Percentiles rank a stretch among this genome's conserved stretches.
Conservation (phyloP, 2,113 vertebrate species). For the Calcarius ornatus region DNA sequence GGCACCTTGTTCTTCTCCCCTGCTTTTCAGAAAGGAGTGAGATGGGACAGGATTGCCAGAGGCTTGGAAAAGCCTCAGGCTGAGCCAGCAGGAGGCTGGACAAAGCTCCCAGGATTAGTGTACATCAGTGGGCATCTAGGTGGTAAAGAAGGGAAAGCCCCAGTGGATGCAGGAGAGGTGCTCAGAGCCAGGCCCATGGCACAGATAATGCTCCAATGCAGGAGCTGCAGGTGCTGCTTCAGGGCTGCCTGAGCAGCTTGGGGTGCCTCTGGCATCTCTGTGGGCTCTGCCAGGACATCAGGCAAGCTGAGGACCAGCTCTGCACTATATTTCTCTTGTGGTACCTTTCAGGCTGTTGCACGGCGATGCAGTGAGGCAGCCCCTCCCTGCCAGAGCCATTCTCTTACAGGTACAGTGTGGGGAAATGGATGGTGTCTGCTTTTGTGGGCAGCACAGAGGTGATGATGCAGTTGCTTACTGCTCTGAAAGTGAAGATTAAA, state of each 20-base stretch:
- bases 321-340: not conserved
- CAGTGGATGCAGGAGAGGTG: not conserved
- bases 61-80: not conserved
- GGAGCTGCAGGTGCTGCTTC: not conserved
- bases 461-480: not conserved
- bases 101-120: not conserved
- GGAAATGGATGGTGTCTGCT: not conserved
- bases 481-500: not conserved
- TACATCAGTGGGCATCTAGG: not conserved
- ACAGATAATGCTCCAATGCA: not conserved
- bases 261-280: too few relatives aligned
- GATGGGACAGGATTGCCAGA: not conserved
- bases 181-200: not conserved
- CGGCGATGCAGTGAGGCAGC: not conserved
- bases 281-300: not conserved
- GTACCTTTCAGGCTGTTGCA: not conserved
- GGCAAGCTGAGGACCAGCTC: not conserved
- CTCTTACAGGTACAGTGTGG: not conserved
- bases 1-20: not conserved
- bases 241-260: not conserved
- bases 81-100: not conserved
- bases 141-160: not conserved
- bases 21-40: not conserved
- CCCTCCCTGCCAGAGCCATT: not conserved
- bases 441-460: not conserved